Percentiles rank a stretch among this genome's conserved stretches.
Evolutionary conservation across 2,113 vertebrate species (phyloP).

Genomic region (Ia io): DNA sequence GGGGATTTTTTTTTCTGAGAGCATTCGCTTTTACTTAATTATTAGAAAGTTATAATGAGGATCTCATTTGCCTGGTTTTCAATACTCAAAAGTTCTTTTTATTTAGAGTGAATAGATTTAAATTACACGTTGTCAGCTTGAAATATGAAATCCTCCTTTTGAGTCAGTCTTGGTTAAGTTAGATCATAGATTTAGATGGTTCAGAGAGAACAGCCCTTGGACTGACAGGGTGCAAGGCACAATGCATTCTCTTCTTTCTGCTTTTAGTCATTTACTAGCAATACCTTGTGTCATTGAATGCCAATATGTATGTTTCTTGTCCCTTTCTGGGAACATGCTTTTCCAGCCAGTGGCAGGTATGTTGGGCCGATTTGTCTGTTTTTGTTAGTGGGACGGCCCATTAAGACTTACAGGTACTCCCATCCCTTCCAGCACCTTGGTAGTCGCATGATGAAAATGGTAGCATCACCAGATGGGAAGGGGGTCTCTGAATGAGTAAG

Average conservation of each 20-base stretch:
- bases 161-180: conserved; percentile 28
- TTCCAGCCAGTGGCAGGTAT: background rate
- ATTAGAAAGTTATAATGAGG: conserved; percentile 62
- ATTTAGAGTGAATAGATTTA: conserved; percentile 30
- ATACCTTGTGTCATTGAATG: background rate
- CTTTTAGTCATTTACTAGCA: background rate
- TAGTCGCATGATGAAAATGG: background rate
- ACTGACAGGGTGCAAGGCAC: background rate
- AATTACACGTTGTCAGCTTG: conserved; percentile 25
- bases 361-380: background rate
- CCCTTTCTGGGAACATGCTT: background rate
- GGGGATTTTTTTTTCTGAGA: conserved; percentile 38
- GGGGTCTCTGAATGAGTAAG: background rate
- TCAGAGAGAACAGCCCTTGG: background rate
- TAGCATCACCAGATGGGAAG: background rate
- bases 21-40: conserved; percentile 59
- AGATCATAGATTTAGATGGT: background rate
- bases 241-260: background rate
- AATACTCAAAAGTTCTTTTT: conserved; percentile 40
- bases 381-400: background rate
- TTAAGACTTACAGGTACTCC: background rate
- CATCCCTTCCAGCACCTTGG: background rate
- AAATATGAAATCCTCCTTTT: conserved; percentile 36
- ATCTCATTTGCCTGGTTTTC: conserved; percentile 48
- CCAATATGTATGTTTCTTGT: background rate